Evolutionary conservation across 1,140 invertebrate genomes (phyloP), one percentile per base, ranked within the genome.

Genomic region (Philopotamus ludificatus): DNA sequence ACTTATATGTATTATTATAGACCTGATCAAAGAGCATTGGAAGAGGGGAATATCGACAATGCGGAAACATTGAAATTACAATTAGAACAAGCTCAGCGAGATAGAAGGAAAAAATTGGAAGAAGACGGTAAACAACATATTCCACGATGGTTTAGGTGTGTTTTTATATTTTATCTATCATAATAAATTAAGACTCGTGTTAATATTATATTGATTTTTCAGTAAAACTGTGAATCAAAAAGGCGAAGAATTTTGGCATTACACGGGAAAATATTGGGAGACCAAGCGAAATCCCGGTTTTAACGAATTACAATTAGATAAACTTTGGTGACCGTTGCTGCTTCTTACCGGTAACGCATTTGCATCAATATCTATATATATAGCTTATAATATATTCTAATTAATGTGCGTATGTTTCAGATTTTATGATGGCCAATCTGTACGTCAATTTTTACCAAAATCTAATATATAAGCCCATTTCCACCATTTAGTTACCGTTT

Each of bases 11-110:
- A n/a, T 58, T 54, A 47, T 61, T 63, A 8, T 44, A 80, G 83
- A 68, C 83, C 83, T 1, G 83, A 84, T 73, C 82, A 84, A 69
- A 75, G 82, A n/a, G 82, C 83, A 12, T 74, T 93, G 28, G 91
- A 94, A 75, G 88, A 91, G 74, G 91, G 91, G 2, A 84, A 91
- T 73, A 79, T 93, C 39, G 76, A 81, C 10, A 82, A 81, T 20
- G 90, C 91, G 0, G 91, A 94, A 77, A 77, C 77, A 20, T 78
- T 87, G 67, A 93, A 93, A 75, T 72, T 83, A 15, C 77, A 84
- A 69, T 72, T 91, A 42, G 89, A 91, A 74, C 84, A 87, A 68
- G 73, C 77, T 8, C 89, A 91, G 74, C 73, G 89, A 41, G 89
- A 90, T 28, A 75, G 86, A 41, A 75, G 87, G 54, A 88, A 87